These are phyloP conservation scores for Dinocampus coccinellae DNA, from an alignment of 2,888 invertebrate species.

Conservation along the genomic window DNA sequence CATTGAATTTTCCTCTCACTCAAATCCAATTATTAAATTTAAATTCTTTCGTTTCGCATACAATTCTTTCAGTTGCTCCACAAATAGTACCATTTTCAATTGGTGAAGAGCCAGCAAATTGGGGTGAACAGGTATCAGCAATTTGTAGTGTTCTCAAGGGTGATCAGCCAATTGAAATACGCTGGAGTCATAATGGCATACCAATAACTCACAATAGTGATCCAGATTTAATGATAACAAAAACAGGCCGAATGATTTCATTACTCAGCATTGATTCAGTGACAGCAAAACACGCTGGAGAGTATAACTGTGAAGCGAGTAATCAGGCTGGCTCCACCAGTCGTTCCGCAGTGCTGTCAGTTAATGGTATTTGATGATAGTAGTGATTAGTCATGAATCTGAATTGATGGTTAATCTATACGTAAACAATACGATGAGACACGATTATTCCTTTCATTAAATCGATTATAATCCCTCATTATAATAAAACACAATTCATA, in stretches of 20 bases:
- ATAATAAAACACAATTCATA: background rate
- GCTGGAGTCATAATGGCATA: slow-evolving; percentile 73
- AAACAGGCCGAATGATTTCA: slow-evolving; percentile 64
- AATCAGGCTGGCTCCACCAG: slow-evolving; percentile 70
- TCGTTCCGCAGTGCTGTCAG: slow-evolving; percentile 68
- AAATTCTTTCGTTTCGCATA: background rate
- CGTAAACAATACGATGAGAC: slow-evolving; percentile 19
- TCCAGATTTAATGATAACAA: slow-evolving; percentile 59
- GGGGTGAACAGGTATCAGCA: slow-evolving; percentile 81
- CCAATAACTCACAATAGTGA: slow-evolving; percentile 53
- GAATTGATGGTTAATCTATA: background rate
- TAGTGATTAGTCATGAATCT: background rate
- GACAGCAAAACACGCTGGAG: slow-evolving; percentile 68
- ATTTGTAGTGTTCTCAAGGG: slow-evolving; percentile 83
- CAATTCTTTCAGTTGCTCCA: slow-evolving; percentile 73
- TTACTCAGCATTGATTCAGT: slow-evolving; percentile 70
- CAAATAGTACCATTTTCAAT: slow-evolving; percentile 79
- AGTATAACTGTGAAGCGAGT: slow-evolving; percentile 70
- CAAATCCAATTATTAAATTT: slow-evolving; percentile 6
- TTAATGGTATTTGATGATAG: slow-evolving; percentile 67
- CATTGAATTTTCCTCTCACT: slow-evolving; percentile 4
- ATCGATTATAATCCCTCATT: background rate
- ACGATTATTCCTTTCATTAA: background rate
- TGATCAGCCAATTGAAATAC: slow-evolving; percentile 82
- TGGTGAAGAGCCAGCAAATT: slow-evolving; percentile 80